phyloP scores from a whole-genome alignment of 2,888 invertebrate species.

The Drosophila macrothrix region DNA sequence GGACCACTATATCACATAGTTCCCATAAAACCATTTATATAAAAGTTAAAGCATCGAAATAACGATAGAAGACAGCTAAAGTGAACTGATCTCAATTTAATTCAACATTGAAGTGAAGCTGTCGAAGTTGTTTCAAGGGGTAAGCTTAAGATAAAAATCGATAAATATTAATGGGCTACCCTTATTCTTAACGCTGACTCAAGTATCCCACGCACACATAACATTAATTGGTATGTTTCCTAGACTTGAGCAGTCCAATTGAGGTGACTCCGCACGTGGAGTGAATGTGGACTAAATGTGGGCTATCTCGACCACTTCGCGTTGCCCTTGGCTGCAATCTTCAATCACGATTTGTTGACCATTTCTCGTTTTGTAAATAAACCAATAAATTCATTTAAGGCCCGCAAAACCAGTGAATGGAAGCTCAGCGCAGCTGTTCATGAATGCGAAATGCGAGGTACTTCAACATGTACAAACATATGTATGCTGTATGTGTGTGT shows the following conservation, averaged over 20 bases:
- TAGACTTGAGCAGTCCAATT: not conserved
- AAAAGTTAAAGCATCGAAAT: not conserved
- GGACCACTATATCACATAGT: not conserved
- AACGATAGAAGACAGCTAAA: not conserved
- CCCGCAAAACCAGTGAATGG: slow-evolving; percentile 58
- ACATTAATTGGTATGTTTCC: not conserved
- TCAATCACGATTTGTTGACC: slow-evolving; percentile 69
- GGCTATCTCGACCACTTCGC: slow-evolving; percentile 25
- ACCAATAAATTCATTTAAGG: slow-evolving; percentile 72
- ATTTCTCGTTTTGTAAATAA: slow-evolving; percentile 70
- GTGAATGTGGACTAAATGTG: slow-evolving; percentile 1
- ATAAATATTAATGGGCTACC: not conserved
- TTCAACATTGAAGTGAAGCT: not conserved
- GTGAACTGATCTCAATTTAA: not conserved
- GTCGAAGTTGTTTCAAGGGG: too few relatives aligned
- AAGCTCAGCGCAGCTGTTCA: slow-evolving; percentile 42
- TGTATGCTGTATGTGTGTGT: not conserved
- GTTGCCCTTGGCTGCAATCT: slow-evolving; percentile 32
- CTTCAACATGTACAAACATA: slow-evolving; percentile 8
- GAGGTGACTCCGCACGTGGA: not conserved
- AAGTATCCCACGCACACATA: not conserved
- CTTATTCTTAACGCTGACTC: not conserved
- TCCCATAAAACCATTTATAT: not conserved
- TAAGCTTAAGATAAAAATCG: not conserved
- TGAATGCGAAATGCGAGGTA: slow-evolving; percentile 47